Evolutionary conservation across 2,888 invertebrate species (phyloP).

Genomic region (Amiota mariae): DNA sequence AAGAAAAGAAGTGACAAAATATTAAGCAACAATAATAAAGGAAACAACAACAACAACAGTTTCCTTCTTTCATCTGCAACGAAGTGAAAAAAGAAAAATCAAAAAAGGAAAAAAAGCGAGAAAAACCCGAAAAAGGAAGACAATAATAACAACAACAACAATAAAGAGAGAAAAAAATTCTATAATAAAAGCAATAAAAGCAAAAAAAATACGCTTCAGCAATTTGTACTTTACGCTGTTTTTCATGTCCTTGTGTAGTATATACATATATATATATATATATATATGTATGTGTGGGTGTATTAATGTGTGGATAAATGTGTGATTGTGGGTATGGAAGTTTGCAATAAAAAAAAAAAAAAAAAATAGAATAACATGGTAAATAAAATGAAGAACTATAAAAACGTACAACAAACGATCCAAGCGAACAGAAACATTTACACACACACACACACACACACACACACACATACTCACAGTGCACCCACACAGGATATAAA

Average conservation of each 20-base stretch:
- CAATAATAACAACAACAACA: neutral
- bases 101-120: neutral
- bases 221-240: constrained; percentile 60
- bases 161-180: neutral
- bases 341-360: neutral
- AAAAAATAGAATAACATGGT: too few relatives aligned
- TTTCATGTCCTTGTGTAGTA: neutral
- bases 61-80: neutral
- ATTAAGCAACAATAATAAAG: constrained; percentile 34
- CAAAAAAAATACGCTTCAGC: constrained; percentile 37
- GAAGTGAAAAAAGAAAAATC: neutral
- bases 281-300: neutral
- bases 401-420: constrained; percentile 39
- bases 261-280: neutral
- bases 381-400: constrained; percentile 64
- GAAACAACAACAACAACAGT: constrained; percentile 2
- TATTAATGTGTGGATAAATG: neutral
- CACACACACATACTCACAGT: neutral
- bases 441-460: neutral
- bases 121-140: constrained; percentile 1
- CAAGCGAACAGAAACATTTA: neutral
- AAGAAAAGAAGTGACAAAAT: constrained; percentile 22
- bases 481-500: constrained; percentile 5
- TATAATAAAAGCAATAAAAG: constrained; percentile 13
- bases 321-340: constrained; percentile 5